Base-by-base conservation (phyloP, 2,113 vertebrate genomes). In the Dermatemys mawii region DNA sequence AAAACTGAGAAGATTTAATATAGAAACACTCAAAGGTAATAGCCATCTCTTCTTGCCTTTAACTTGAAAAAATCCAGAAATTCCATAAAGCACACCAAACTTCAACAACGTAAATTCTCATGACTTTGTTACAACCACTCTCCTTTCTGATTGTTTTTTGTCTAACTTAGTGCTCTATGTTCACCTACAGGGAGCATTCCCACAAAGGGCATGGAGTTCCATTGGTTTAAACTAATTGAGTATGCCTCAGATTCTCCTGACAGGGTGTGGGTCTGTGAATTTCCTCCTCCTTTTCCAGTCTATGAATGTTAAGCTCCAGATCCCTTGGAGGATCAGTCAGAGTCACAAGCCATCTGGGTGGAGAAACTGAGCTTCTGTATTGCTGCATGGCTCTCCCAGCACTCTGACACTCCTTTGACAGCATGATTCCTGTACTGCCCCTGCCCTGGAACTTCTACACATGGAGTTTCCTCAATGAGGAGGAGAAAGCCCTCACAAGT, bases 21-120 rank as follows among this genome's bases (percentile, higher is more conserved):
- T 13, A 89, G 22, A 8, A 83, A 32, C 3, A 26, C 44, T 91
- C 44, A 41, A 12, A 48, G 91, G 63, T 78, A n/a, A 41, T 89
- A 89, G 44, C 35, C 5, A 11, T 35, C 76, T 85, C 10, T 16
- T n/a, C 10, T 78, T 87, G 10, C 7, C 50, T 91, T 82, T 88
- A 60, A 86, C 17, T 38, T 70, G 11, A 55, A 63, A 75, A 84
- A 86, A 86, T 79, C 12, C 32, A 67, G 19, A n/a, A 70, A 38
- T 70, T 7, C 67, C 85, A 54, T 55, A 51, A 89, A 87, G 13
- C n/a, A 86, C 21, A 51, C 16, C 38, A 83, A 63, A 57, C 16
- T 41, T 49, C 73, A 92, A 50, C 81, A 78, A 13, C 60, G 26
- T 63, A 85, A 26, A 29, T 89, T 88, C 80, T 79, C 35, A 48